Evolutionary conservation across 2,113 vertebrate genomes (phyloP).

Genomic region (Limanda limanda): DNA sequence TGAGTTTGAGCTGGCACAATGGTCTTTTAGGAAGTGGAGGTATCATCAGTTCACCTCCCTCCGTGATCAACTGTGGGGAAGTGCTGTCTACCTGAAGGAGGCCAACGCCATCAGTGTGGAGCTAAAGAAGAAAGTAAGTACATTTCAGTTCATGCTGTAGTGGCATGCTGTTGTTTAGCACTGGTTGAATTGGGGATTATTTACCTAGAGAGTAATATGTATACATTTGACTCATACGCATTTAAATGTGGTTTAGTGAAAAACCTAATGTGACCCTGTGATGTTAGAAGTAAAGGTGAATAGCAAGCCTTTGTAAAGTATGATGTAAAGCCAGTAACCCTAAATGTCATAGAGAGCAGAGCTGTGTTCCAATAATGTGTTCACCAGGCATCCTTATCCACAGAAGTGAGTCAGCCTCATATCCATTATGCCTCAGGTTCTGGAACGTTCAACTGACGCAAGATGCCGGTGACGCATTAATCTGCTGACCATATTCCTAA

Average conservation of each 20-base stretch:
- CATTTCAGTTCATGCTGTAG: neutral
- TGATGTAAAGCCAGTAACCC: neutral
- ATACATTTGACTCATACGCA: too few species aligned
- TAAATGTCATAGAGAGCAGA: neutral
- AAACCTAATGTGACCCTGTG: neutral
- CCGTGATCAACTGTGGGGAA: conserved; percentile 96
- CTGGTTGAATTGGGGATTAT: neutral
- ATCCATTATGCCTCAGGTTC: neutral
- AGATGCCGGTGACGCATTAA: neutral
- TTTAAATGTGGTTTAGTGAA: neutral
- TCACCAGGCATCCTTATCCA: neutral
- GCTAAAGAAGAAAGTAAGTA: conserved; percentile 94
- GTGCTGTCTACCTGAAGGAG: conserved; percentile 96
- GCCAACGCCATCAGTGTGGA: conserved; percentile 98
- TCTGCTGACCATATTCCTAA: neutral
- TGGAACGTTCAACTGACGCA: neutral
- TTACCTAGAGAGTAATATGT: neutral
- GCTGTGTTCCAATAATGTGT: neutral
- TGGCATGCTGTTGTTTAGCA: neutral
- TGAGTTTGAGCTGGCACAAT: conserved; percentile 94
- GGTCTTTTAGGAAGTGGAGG: conserved; percentile 98
- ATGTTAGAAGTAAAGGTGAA: neutral
- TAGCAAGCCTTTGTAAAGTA: neutral
- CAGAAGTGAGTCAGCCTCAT: neutral
- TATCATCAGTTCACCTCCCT: conserved; percentile 98